phyloP scores from a whole-genome alignment of 2,888 invertebrate genomes.

The Prostheceraeus crozeri region DNA sequence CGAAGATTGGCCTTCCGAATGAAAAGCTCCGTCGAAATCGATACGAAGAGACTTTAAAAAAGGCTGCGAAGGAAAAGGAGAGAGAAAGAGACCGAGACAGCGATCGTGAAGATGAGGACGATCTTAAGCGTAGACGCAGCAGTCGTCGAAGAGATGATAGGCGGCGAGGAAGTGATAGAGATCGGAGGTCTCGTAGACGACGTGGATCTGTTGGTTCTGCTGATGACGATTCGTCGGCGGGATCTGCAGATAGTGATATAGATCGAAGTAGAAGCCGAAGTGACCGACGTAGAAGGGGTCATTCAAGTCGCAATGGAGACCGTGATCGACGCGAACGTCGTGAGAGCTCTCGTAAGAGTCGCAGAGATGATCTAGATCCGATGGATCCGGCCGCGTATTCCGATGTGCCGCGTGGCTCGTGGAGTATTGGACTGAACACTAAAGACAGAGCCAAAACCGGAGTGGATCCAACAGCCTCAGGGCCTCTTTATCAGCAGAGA shows the following conservation, averaged over 20 bases:
- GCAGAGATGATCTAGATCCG: conserved; percentile 65
- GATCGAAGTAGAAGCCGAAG: no score
- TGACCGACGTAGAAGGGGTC: no score
- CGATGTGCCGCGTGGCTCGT: conserved; percentile 67
- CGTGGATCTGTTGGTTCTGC: not conserved
- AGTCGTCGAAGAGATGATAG: not conserved
- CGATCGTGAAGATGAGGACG: conserved; percentile 1
- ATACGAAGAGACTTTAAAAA: not conserved
- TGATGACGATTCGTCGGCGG: no score
- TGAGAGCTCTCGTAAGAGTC: not conserved
- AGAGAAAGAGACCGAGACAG: not conserved
- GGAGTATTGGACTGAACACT: conserved; percentile 71
- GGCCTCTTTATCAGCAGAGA: conserved; percentile 80
- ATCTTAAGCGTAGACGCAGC: not conserved
- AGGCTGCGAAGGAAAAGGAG: not conserved
- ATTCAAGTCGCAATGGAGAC: not conserved
- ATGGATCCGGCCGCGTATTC: conserved; percentile 93
- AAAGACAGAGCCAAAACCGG: conserved; percentile 73
- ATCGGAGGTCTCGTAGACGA: not conserved
- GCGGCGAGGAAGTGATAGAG: conserved; percentile 32
- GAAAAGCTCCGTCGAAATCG: conserved; percentile 28
- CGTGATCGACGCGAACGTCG: not conserved
- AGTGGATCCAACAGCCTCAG: conserved; percentile 79
- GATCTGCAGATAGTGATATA: no score
- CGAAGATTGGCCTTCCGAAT: conserved; percentile 51